Evolutionary conservation across 30 jellyfish, hydroid and myxozoan species (phyloP).

Genomic region (Hydractinia echinata): DNA sequence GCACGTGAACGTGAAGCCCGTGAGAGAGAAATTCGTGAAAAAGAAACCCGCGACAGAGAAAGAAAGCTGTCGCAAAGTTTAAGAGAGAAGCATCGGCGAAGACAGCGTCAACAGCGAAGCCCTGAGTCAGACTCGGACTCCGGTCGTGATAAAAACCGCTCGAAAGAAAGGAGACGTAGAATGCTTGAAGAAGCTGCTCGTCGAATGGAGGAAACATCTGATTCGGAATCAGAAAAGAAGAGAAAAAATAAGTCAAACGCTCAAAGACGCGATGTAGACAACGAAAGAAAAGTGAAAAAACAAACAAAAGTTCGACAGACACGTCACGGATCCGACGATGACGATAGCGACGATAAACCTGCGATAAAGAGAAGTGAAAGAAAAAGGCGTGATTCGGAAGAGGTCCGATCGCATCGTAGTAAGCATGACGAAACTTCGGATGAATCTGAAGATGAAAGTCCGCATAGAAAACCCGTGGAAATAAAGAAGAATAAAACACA

Average conservation of each 20-base stretch:
- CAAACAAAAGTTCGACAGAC: neutral
- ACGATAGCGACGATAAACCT: slow-evolving; percentile 3
- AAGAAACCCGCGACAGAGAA: slow-evolving; percentile 27
- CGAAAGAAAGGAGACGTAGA: neutral
- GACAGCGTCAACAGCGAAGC: neutral
- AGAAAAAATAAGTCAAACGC: neutral
- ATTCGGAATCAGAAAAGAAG: neutral
- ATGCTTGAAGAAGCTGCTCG: slow-evolving; percentile 29
- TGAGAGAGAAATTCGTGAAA: slow-evolving; percentile 25
- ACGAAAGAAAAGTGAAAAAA: neutral
- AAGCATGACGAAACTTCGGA: neutral
- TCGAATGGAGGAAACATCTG: slow-evolving; percentile 27
- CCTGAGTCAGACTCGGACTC: neutral
- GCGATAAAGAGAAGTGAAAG: neutral
- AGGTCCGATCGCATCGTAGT: neutral
- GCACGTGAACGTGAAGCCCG: slow-evolving; percentile 18
- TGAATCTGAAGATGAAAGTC: neutral
- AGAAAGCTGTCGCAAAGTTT: slow-evolving; percentile 7
- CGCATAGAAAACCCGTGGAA: neutral
- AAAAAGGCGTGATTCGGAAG: slow-evolving; percentile 14
- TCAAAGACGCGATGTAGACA: neutral
- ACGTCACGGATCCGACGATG: neutral
- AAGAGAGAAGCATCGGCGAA: slow-evolving; percentile 3
- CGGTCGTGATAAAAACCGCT: neutral
- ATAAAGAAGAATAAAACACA: neutral